These are phyloP conservation scores for Perizoma flavofasciatum DNA, from an alignment of 2,888 invertebrate genomes.

Conservation along the genomic window DNA sequence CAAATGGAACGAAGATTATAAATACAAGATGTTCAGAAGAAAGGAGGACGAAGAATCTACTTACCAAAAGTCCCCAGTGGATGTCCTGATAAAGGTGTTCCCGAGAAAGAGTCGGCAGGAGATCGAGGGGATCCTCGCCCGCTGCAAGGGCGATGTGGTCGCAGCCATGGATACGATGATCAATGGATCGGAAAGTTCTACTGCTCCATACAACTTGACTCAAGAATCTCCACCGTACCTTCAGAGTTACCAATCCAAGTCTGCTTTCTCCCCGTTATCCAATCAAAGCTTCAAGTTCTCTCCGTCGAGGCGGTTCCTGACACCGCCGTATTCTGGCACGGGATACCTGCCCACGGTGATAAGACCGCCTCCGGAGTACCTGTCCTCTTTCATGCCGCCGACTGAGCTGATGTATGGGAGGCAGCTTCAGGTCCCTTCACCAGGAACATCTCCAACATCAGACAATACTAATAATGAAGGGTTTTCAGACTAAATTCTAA, in stretches of 20 bases:
- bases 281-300: slow-evolving; percentile 86
- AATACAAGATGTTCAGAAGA: slow-evolving; percentile 72
- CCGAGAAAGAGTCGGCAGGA: slow-evolving; percentile 93
- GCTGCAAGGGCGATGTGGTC: slow-evolving; percentile 94
- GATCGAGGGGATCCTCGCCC: slow-evolving; percentile 92
- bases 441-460: slow-evolving; percentile 78
- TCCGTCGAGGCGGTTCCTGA: slow-evolving; percentile 89
- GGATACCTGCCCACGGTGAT: slow-evolving; percentile 93
- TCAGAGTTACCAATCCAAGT: slow-evolving; percentile 84
- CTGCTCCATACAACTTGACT: slow-evolving; percentile 64
- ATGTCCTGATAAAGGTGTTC: slow-evolving; percentile 94
- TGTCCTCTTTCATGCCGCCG: slow-evolving; percentile 75
- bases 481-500: slow-evolving; percentile 73
- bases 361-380: slow-evolving; percentile 77
- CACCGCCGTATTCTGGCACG: slow-evolving; percentile 92
- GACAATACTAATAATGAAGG: slow-evolving; percentile 80
- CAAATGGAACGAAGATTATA: slow-evolving; percentile 73
- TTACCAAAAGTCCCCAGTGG: slow-evolving; percentile 89
- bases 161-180: slow-evolving; percentile 97
- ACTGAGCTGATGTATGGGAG: slow-evolving; percentile 77
- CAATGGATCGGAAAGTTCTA: slow-evolving; percentile 79
- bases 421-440: slow-evolving; percentile 74
- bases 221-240: slow-evolving; percentile 76
- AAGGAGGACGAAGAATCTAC: slow-evolving; percentile 60
- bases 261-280: slow-evolving; percentile 91